These are phyloP conservation scores for Andrena trimmerana DNA, from an alignment of 2,888 invertebrate species.

Conservation along the genomic window DNA sequence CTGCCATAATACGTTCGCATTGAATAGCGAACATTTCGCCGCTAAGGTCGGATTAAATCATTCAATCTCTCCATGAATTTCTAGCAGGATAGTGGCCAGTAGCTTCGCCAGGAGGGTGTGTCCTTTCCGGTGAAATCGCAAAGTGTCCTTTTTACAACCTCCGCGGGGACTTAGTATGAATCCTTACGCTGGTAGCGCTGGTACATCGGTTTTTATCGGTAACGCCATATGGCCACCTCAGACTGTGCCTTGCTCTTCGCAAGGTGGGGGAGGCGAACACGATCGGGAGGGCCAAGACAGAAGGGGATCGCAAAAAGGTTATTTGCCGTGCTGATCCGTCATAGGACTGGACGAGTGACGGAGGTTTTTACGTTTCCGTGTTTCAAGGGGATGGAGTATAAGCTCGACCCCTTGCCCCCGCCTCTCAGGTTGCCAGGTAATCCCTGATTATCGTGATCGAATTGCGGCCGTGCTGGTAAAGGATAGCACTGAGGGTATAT, in stretches of 20 bases:
- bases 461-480: conserved; percentile 72
- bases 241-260: conserved; percentile 36
- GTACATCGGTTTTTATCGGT: conserved; percentile 65
- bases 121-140: conserved; percentile 6
- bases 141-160: conserved; percentile 34
- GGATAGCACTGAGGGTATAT: conserved; percentile 34
- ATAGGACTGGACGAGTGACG: conserved; percentile 69
- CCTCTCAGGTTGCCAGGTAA: conserved; percentile 69
- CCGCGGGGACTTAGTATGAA: conserved; percentile 32
- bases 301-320: conserved; percentile 72
- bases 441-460: conserved; percentile 83
- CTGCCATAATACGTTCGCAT: background rate
- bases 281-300: conserved; percentile 50
- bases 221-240: conserved; percentile 60
- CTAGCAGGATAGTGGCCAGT: background rate
- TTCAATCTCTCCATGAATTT: background rate
- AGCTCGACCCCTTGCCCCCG: conserved; percentile 53
- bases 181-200: conserved; percentile 41
- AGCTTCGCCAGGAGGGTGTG: background rate
- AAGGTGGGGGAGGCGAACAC: conserved; percentile 1
- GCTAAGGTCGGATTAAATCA: conserved; percentile 8
- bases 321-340: conserved; percentile 77
- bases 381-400: conserved; percentile 53
- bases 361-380: conserved; percentile 75
- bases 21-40: background rate